Evolutionary conservation across 1,140 invertebrate genomes (phyloP), one percentile per base, ranked within the genome.

Genomic region (Chionoecetes opilio): DNA sequence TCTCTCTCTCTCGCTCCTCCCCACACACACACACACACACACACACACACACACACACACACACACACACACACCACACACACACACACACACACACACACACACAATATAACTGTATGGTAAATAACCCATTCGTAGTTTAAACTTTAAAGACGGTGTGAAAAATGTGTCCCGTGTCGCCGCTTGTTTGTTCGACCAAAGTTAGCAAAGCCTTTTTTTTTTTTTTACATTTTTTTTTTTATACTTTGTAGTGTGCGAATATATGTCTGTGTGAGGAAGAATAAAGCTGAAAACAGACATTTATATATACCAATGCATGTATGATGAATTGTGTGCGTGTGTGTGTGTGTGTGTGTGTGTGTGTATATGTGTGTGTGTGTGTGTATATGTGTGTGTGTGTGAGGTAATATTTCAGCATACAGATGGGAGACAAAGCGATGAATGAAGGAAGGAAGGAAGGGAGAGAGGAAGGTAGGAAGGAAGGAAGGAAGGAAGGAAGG

Each of bases 111-210:
- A 53, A 53, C 46, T 53, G 46, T 75, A 75, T 75, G 63, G 63
- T 75, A 75, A 75, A 75, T 75, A 75, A 75, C 11, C 63, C 63
- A 75, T 75, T n/a, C 6, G 21, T 5, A 75, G 63, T 75, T 75
- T n/a, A 75, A 75, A 75, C 21, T 75, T 75, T 75, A 75, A 75
- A n/a, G 63, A 75, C 63, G 63, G 63, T 75, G 63, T 75, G 63
- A 75, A 75, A 75, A 75, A 75, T 75, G 63, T 26, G 8, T 75
- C n/a, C 63, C 63, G 63, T 21, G 63, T 75, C 63, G 63, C 0
- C n/a, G 11, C n/a, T 75, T 75, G 21, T 75, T 75, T 75, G 63
- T 75, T 75, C 63, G 46, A 9, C 2, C 9, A 9, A 17, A 9
- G 46, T 17, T 17, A 17, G 11, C 46, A 9, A 14, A 9, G 46